A percentile compares a stretch with the other conserved stretches of the same genome.
Evolutionary conservation across 2,797 vertebrate species (phyloP).

Genomic region (Rhinophrynus dorsalis): DNA sequence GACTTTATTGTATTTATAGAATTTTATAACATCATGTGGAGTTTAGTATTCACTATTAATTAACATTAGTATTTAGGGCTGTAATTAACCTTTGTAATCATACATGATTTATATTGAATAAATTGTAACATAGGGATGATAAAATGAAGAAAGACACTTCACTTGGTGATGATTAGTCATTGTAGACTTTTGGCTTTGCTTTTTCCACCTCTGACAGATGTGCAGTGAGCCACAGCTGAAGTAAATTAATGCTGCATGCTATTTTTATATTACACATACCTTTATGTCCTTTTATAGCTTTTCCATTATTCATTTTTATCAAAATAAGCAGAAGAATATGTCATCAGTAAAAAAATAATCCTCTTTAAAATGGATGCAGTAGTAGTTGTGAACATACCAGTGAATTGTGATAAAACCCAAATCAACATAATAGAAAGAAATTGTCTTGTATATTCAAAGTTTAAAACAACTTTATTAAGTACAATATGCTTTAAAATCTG

Average conservation of each 20-base stretch:
- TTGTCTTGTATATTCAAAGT: no score
- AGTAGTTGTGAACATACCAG: background rate
- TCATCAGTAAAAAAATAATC: slow-evolving; percentile 10
- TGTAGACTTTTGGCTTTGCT: slow-evolving; percentile 31
- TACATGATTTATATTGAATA: slow-evolving; percentile 26
- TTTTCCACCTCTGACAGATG: slow-evolving; percentile 39
- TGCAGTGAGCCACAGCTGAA: slow-evolving; percentile 23
- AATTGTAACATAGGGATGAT: slow-evolving; percentile 12
- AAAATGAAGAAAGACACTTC: slow-evolving; percentile 28
- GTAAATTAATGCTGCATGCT: slow-evolving; percentile 25
- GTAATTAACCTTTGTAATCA: slow-evolving; percentile 26
- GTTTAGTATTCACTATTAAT: slow-evolving; percentile 20
- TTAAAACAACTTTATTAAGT: no score
- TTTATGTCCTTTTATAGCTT: slow-evolving; percentile 23
- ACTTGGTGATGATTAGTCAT: slow-evolving; percentile 30
- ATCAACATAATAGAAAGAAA: no score
- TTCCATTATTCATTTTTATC: slow-evolving; percentile 22
- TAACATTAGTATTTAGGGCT: slow-evolving; percentile 32
- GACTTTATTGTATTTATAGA: background rate
- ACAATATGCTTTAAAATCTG: no score
- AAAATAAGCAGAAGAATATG: slow-evolving; percentile 20
- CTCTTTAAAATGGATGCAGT: background rate
- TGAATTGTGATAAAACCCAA: no score
- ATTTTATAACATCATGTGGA: slow-evolving; percentile 3
- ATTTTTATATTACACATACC: slow-evolving; percentile 28